These are phyloP conservation scores for Wiebesia pumilae DNA, from an alignment of 1,140 invertebrate genomes.

Conservation along the genomic window DNA sequence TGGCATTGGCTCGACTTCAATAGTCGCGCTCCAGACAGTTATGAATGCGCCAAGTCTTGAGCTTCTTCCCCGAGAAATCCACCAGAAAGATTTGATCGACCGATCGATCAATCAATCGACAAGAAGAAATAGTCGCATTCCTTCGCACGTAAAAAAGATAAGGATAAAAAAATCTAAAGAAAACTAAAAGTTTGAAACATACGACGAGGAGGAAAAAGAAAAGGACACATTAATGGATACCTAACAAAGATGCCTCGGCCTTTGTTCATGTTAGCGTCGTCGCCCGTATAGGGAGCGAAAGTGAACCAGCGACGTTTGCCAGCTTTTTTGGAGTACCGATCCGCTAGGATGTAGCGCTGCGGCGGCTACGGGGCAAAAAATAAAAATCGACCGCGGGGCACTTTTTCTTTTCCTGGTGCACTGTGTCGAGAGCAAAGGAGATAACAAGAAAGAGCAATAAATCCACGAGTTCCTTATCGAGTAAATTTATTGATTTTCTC, in stretches of 20 bases:
- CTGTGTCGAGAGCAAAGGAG: not conserved
- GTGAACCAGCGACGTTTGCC: constrained; percentile 60
- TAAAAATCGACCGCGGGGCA: constrained; percentile 33
- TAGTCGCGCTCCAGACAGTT: no score
- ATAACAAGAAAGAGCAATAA: no score
- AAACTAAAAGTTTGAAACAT: not conserved
- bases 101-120: no score
- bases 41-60: no score
- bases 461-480: not conserved
- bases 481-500: not conserved
- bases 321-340: constrained; percentile 54
- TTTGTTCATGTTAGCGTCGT: constrained; percentile 41
- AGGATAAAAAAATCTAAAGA: not conserved
- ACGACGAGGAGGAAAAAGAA: not conserved
- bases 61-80: no score
- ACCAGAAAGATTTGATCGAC: no score
- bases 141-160: not conserved
- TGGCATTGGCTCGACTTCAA: no score
- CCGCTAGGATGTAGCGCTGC: not conserved
- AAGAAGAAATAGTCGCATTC: no score
- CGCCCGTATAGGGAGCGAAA: constrained; percentile 73
- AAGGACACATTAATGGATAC: not conserved
- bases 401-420: constrained; percentile 16
- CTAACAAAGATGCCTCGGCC: constrained; percentile 57
- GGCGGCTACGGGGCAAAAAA: constrained; percentile 3